Conservation (phyloP, 2,113 vertebrate genomes). For the Amblyopsis rosae region DNA sequence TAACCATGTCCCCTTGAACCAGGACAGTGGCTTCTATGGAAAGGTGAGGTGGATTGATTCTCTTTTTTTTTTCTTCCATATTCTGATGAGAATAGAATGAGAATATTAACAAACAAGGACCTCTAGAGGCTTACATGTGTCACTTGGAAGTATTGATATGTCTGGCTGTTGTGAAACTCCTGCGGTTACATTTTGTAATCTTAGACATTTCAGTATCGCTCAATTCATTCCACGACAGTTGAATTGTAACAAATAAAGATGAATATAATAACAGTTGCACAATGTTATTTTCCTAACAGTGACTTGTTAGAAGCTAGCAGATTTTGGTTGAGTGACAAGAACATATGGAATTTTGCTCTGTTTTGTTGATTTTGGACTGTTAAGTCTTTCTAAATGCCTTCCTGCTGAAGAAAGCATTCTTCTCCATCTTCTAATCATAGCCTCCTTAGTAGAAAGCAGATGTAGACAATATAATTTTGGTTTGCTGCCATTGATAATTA, state of each 20-base stretch:
- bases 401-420: slow-evolving; percentile 8
- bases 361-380: slow-evolving; percentile 11
- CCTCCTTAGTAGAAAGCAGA: slow-evolving; percentile 12
- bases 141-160: slow-evolving; percentile 6
- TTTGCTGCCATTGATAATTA: slow-evolving; percentile 12
- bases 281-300: neutral
- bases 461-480: neutral
- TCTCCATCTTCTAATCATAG: slow-evolving; percentile 4
- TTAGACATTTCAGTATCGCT: slow-evolving; percentile 19
- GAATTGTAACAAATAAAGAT: neutral
- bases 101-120: neutral
- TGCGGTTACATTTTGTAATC: slow-evolving; percentile 25
- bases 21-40: slow-evolving; percentile 86
- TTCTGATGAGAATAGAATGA: too few species aligned
- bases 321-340: slow-evolving; percentile 4
- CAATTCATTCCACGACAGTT: neutral
- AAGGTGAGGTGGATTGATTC: slow-evolving; percentile 68
- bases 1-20: slow-evolving; percentile 80
- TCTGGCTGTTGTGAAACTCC: slow-evolving; percentile 35
- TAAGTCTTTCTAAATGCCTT: slow-evolving; percentile 17
- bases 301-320: neutral
- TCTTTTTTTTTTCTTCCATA: neutral
- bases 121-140: slow-evolving; percentile 37
- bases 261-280: neutral
- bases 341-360: slow-evolving; percentile 30